Base-by-base conservation (phyloP, 2,888 invertebrate species). In the Mermis nigrescens region DNA sequence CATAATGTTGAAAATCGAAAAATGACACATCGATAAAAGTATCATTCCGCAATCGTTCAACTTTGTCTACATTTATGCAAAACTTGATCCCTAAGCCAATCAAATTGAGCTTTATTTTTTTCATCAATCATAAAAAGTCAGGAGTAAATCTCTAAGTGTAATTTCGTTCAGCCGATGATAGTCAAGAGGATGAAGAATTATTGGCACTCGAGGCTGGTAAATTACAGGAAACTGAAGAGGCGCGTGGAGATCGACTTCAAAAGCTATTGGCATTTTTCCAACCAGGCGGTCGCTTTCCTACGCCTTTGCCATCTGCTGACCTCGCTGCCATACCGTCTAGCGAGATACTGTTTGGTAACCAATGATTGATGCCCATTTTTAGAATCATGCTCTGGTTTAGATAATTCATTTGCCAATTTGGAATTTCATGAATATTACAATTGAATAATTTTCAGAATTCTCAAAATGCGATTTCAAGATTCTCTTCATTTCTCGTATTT, bases 291-390 rank as follows among this genome's bases (percentile, higher is more conserved):
- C 58, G 65, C 31, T 64, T 67, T 56, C 66, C 66, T 15, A 66
- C 64, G 27, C 68, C 66, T 2, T 57, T 68, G 62, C 62, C 55
- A 65, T 63, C 74, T 76, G 2, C 64, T 73, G 29, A 70, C 67
- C 56, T 74, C 75, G 59, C 65, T 77, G 59, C 77, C 77, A 29
- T 77, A 2, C 78, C 78, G 1, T 69, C 69, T 12, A 70, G 73
- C 57, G 74, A 75, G 56, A 75, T 75, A 28, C 68, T 78, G 24
- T 78, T 78, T 68, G 77, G 78, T 76, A 67, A 38, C n/a, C n/a
- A n/a, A n/a, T n/a, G n/a, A n/a, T n/a, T n/a, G n/a, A n/a, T n/a
- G n/a, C n/a, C n/a, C n/a, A n/a, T n/a, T n/a, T n/a, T n/a, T n/a
- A n/a, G n/a, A n/a, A n/a, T n/a, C n/a, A n/a, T n/a, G n/a, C n/a